Evolutionary conservation across 2,797 vertebrate genomes (phyloP).

Genomic region (Cichlasoma orientale): DNA sequence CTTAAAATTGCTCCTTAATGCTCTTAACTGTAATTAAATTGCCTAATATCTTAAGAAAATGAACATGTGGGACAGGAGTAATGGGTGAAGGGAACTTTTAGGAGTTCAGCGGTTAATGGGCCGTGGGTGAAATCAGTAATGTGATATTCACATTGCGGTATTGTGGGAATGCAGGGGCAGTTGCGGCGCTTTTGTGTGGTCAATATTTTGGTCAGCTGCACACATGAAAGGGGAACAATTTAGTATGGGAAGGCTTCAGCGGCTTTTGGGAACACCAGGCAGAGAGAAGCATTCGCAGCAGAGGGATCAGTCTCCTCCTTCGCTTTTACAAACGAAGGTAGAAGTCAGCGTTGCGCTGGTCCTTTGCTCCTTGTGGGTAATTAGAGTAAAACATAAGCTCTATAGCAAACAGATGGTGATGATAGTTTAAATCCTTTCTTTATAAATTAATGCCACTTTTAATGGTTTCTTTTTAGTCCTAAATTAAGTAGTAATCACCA

Average conservation of each 20-base stretch:
- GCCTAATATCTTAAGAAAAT: conserved; percentile 82
- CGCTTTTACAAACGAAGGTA: not conserved
- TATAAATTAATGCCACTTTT: not conserved
- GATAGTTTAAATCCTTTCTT: not conserved
- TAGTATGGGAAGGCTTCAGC: not conserved
- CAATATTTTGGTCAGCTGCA: not conserved
- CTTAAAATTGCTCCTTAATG: conserved; percentile 86
- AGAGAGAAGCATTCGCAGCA: not conserved
- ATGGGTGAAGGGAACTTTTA: conserved; percentile 64
- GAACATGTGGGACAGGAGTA: conserved; percentile 65
- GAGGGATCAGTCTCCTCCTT: not conserved
- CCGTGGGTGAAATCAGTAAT: conserved; percentile 26
- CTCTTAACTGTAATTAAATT: conserved; percentile 86
- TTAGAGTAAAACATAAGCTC: not conserved
- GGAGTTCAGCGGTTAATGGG: conserved; percentile 54
- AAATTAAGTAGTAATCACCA: not conserved
- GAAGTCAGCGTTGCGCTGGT: no score
- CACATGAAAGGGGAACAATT: not conserved
- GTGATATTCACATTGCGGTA: conserved; percentile 5
- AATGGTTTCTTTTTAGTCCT: not conserved
- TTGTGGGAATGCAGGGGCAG: not conserved
- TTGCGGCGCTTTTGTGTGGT: not conserved
- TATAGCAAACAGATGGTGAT: not conserved
- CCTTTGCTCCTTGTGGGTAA: not conserved
- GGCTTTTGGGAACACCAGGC: not conserved